Evolutionary conservation across 2,797 vertebrate species (phyloP).

Genomic region (Ciconia nigra): DNA sequence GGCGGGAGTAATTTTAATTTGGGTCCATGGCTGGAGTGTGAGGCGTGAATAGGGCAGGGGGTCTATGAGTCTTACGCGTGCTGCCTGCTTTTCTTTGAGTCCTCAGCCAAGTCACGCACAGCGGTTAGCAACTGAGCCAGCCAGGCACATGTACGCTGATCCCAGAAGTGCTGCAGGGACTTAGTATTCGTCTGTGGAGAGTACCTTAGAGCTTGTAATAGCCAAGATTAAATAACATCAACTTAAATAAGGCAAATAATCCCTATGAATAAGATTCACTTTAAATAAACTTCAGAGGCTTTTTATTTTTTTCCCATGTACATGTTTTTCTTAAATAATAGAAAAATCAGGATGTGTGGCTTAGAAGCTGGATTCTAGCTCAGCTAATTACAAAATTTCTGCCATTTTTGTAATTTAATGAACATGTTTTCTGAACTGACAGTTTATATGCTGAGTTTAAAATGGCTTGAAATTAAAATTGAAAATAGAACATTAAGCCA

Average conservation of each 20-base stretch:
- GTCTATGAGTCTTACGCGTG: no score
- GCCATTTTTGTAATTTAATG: neutral
- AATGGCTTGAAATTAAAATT: slow-evolving; percentile 51
- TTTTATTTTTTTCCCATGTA: neutral
- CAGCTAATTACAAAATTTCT: neutral
- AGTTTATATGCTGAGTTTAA: neutral
- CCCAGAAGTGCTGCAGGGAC: neutral
- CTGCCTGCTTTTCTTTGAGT: neutral
- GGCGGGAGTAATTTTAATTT: neutral
- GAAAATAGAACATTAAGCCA: slow-evolving; percentile 14
- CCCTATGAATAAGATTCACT: neutral
- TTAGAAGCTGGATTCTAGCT: neutral
- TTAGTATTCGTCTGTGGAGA: neutral
- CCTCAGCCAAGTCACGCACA: neutral
- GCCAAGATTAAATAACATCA: neutral
- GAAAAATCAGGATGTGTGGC: neutral
- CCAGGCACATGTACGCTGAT: accelerated
- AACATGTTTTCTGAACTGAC: neutral
- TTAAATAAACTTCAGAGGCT: neutral
- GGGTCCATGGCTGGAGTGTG: accelerated
- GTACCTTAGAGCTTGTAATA: neutral
- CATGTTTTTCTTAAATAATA: neutral
- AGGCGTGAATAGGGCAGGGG: neutral
- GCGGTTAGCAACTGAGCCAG: neutral
- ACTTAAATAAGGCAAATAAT: neutral